Evolutionary conservation across 2,113 vertebrate species (phyloP).

Genomic region (Agapornis roseicollis): DNA sequence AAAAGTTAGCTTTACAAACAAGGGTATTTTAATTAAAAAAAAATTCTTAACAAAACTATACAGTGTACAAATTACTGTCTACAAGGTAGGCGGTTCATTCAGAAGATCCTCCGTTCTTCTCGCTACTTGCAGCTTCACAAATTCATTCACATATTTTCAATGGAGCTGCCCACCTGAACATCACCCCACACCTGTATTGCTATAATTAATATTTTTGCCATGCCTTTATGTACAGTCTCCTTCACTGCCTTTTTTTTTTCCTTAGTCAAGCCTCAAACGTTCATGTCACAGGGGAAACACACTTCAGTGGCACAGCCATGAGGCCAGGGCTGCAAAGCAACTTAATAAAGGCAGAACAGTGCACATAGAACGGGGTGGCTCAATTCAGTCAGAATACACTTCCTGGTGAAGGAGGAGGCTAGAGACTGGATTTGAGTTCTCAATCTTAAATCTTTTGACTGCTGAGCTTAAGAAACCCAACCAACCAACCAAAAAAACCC

Average conservation of each 20-base stretch:
- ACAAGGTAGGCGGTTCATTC: constrained; percentile 87
- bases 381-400: constrained; percentile 78
- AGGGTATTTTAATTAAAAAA: constrained; percentile 87
- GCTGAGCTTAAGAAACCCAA: not conserved
- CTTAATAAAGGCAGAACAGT: constrained; percentile 81
- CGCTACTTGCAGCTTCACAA: constrained; percentile 86
- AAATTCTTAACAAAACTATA: constrained; percentile 89
- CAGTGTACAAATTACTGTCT: constrained; percentile 99
- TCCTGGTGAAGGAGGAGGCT: constrained; percentile 84
- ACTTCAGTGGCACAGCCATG: constrained; percentile 86
- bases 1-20: constrained; percentile 92
- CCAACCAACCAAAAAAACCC: not conserved
- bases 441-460: constrained; percentile 49
- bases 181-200: constrained; percentile 89
- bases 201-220: constrained; percentile 86
- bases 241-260: constrained; percentile 81
- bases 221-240: constrained; percentile 88
- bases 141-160: constrained; percentile 83
- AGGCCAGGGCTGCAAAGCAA: constrained; percentile 91
- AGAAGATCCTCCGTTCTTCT: constrained; percentile 88
- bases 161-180: constrained; percentile 88
- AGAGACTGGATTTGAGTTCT: constrained; percentile 87
- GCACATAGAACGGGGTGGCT: constrained; percentile 85
- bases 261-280: constrained; percentile 78
- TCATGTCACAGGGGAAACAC: constrained; percentile 84